Base-by-base conservation (phyloP, 2,888 invertebrate genomes). In the Flexamia atlantica region DNA sequence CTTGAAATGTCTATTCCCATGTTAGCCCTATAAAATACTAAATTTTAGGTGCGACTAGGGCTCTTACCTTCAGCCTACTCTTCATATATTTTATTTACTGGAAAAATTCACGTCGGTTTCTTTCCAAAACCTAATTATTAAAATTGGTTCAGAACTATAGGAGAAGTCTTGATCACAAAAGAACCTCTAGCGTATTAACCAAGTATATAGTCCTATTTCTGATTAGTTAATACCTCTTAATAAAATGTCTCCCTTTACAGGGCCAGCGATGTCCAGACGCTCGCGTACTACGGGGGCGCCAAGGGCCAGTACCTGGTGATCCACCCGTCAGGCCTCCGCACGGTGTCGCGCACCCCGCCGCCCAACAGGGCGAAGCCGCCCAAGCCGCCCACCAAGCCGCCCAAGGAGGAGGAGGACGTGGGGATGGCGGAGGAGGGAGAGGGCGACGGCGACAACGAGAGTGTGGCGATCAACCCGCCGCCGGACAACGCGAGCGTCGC, bases 261-360 rank as follows among this genome's bases (percentile, higher is more conserved):
- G 7, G 12, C 20, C 12, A 14, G 30, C 1, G 64, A 64, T 2
- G 85, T 87, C 0, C 81, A 85, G 81, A 86, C 85, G 12, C 57
- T 94, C 57, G 94, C 95, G 17, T 95, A 93, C 89, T 95, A 95
- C 88, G 95, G 95, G 0, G 95, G 95, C 40, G 94, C 92, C 0
- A 93, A 93, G 88, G 95, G 95, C 0, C 94, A 95, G 89, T 92
- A 93, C 82, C 90, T 88, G 28, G 81, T 88, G 64, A 87, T 88
- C 25, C 86, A 88, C 60, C 87, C 88, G 9, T 86, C 87, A 7
- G 88, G 88, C 1, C 84, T 83, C 79, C 85, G 84, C 84, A 85
- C 85, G 46, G 85, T 87, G 14, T 80, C 86, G 9, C 64, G 42
- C 64, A 82, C 64, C 70, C 72, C 74, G 53, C 72, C 81, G 14